phyloP scores from a whole-genome alignment of 2,888 invertebrate genomes.

The Cephus sareptanus region DNA sequence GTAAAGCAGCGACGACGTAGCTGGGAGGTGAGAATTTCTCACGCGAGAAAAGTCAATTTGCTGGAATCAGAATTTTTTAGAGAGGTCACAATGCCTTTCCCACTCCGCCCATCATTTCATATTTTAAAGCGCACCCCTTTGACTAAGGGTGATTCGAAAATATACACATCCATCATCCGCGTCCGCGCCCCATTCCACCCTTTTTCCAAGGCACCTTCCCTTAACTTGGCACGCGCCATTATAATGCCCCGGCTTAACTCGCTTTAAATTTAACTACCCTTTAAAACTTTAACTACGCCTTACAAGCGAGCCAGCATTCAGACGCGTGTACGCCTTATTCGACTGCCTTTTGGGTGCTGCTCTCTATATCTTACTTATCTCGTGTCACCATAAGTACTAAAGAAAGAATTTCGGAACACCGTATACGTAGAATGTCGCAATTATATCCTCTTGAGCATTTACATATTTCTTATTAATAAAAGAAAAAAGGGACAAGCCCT shows the following conservation, averaged over 20 bases:
- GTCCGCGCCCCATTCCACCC: conserved; percentile 16
- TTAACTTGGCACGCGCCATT: conserved; percentile 54
- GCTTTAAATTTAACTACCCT: conserved; percentile 61
- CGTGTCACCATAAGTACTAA: neutral
- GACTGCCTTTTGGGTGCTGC: neutral
- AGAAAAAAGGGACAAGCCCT: neutral
- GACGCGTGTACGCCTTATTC: neutral
- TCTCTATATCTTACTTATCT: conserved; percentile 28
- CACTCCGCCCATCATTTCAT: conserved; percentile 47
- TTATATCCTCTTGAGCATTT: neutral
- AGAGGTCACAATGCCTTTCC: conserved; percentile 35
- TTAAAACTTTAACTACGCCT: conserved; percentile 53
- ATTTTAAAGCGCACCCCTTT: conserved; percentile 37
- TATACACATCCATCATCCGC: conserved; percentile 60
- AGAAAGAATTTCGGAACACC: neutral
- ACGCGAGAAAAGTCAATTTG: conserved; percentile 22
- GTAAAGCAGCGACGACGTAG: neutral
- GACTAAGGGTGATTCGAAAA: conserved; percentile 47
- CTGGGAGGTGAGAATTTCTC: conserved; percentile 17
- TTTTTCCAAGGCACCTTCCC: conserved; percentile 20
- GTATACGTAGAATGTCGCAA: neutral
- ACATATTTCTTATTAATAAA: neutral
- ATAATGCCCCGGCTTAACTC: conserved; percentile 51
- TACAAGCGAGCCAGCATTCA: conserved; percentile 31
- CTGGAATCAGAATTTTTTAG: conserved; percentile 30